Base-by-base conservation (phyloP, 2,888 invertebrate species). In the Drosophila subsilvestris region DNA sequence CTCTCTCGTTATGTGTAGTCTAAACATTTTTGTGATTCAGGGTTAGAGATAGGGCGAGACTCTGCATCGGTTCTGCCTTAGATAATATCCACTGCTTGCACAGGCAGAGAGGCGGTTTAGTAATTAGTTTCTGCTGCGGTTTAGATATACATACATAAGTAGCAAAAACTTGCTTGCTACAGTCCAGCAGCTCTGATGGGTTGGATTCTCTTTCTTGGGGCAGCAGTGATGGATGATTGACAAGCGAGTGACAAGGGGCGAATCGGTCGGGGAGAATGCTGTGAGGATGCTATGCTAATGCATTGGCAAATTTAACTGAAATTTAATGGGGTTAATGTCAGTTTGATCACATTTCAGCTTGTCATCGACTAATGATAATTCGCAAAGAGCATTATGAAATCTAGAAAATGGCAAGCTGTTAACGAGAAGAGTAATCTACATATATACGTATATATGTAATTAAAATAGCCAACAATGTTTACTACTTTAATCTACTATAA, bases 11-110 rank as follows among this genome's bases (percentile, higher is more conserved):
- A 47, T 69, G 78, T 59, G 81, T 74, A 79, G 80, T 78, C 84
- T 86, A 86, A 83, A 83, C 84, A 83, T 83, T 83, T 86, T 83
- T 82, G 75, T 67, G 88, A 83, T 83, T 82, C 82, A 83, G 83
- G 82, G 88, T 88, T 83, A 86, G 67, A 85, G 81, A 82, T 82
- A 85, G 61, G 78, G 25, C 20, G 70, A n/a, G 37, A n/a, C 79
- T 79, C 66, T 78, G 25, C 45, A 55, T 62, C 49, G 48, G 56
- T 83, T 77, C 68, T 56, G 65, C 56, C 68, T 87, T 82, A 82
- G 80, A 87, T 82, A 87, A 82, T 82, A 83, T 57, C 57, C 65
- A 68, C 63, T 80, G 86, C 86, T 77, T 80, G 86, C 75, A 73
- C 56, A 74, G 67, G 55, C 66, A 65, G 51, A 66, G 57, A 58